These are phyloP conservation scores for Acanthornis magna DNA, from an alignment of 2,797 vertebrate species.

Conservation along the genomic window DNA sequence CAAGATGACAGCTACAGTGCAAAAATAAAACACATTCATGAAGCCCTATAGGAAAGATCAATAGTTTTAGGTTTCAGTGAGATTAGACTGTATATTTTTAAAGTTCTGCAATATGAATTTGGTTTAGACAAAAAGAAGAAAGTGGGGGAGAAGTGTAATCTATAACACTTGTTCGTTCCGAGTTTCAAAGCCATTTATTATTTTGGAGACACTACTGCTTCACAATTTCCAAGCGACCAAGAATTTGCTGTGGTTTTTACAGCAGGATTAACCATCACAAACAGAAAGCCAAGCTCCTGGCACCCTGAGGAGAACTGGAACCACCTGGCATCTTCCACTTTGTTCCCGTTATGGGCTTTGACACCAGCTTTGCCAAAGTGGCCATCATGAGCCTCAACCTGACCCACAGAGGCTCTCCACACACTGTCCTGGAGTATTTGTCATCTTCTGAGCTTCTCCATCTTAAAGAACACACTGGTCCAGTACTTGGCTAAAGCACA, in stretches of 20 bases:
- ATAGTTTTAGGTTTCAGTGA: slow-evolving; percentile 57
- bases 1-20: slow-evolving; percentile 31
- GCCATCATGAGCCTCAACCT: background rate
- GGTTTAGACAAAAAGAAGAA: slow-evolving; percentile 51
- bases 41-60: slow-evolving; percentile 57
- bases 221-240: background rate
- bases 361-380: background rate
- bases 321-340: background rate
- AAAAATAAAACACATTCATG: slow-evolving; percentile 58
- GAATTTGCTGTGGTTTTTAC: background rate
- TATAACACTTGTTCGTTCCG: slow-evolving; percentile 11
- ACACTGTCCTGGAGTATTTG: background rate
- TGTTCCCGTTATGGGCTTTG: background rate
- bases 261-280: slow-evolving; percentile 30
- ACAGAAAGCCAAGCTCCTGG: background rate
- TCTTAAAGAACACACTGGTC: background rate
- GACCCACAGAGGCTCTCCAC: background rate
- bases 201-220: slow-evolving; percentile 43
- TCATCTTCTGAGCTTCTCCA: background rate
- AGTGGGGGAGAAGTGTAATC: slow-evolving; percentile 33
- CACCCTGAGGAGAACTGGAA: background rate
- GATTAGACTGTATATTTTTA: slow-evolving; percentile 46
- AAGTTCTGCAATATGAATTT: slow-evolving; percentile 52
- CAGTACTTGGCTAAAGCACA: background rate
- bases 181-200: slow-evolving; percentile 49